These are phyloP conservation scores for Noctua pronuba DNA, from an alignment of 2,888 invertebrate species.

Conservation along the genomic window DNA sequence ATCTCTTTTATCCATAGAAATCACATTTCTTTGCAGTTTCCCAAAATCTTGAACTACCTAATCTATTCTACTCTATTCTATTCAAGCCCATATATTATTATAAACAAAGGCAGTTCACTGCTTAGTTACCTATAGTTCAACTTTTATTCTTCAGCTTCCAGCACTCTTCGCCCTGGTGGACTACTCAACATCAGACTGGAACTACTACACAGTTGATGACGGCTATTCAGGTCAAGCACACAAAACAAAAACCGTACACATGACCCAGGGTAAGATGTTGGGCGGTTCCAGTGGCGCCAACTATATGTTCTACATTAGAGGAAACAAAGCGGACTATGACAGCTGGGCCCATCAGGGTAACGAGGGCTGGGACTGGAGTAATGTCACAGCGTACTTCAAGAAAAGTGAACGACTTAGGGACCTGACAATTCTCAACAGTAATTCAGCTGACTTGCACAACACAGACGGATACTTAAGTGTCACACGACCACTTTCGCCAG, in stretches of 20 bases:
- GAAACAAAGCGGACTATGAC: conserved; percentile 91
- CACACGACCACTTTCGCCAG: conserved; percentile 69
- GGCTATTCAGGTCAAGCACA: conserved; percentile 67
- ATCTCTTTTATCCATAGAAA: too few relatives aligned
- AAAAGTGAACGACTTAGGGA: conserved; percentile 69
- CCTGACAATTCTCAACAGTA: conserved; percentile 57
- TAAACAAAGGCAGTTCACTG: background rate
- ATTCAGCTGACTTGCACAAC: conserved; percentile 74
- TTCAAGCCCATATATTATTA: too few relatives aligned
- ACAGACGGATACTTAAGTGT: conserved; percentile 67
- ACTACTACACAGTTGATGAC: conserved; percentile 68
- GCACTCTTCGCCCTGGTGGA: conserved; percentile 52
- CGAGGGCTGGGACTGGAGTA: conserved; percentile 74
- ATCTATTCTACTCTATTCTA: background rate
- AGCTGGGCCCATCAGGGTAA: conserved; percentile 92
- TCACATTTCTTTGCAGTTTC: background rate
- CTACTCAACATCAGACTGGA: conserved; percentile 55
- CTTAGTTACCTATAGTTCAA: background rate
- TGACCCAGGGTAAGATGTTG: conserved; percentile 91
- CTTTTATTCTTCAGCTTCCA: conserved; percentile 68
- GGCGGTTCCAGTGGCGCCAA: conserved; percentile 92
- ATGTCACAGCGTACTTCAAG: conserved; percentile 69
- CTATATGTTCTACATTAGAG: conserved; percentile 91
- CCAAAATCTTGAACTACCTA: background rate
- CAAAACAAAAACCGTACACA: conserved; percentile 62